phyloP scores from a whole-genome alignment of 2,113 vertebrate genomes.

The Tachysurus vachellii region DNA sequence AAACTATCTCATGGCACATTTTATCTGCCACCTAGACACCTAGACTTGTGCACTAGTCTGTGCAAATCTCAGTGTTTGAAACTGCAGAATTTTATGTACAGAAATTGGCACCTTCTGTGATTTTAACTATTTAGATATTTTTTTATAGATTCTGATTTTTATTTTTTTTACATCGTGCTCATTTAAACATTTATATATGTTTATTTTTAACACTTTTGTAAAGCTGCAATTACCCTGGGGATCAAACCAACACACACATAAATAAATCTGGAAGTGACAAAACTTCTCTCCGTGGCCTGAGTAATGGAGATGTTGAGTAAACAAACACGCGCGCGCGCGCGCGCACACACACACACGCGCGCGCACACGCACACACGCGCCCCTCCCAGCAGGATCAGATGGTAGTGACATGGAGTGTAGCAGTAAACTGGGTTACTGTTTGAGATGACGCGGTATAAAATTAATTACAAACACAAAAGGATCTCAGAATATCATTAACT shows the following conservation, averaged over 20 bases:
- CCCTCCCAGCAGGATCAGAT: neutral
- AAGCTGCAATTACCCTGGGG: neutral
- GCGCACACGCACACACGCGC: neutral
- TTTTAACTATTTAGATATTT: neutral
- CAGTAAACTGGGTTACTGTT: neutral
- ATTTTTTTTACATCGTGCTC: neutral
- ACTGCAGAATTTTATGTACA: neutral
- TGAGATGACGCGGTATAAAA: neutral
- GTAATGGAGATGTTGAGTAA: neutral
- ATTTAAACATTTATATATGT: neutral
- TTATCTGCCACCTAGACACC: neutral
- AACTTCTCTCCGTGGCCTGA: neutral
- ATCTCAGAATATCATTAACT: neutral
- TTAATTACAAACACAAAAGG: neutral
- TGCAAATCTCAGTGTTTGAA: too few relatives aligned
- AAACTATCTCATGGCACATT: neutral
- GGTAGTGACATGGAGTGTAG: constrained; percentile 10
- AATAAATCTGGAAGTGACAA: neutral
- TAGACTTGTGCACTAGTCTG: too few relatives aligned
- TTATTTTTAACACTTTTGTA: neutral
- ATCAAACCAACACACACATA: neutral
- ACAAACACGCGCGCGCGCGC: neutral
- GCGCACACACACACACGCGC: neutral
- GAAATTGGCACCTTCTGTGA: neutral
- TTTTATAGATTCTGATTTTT: too few relatives aligned